A percentile compares a stretch with the other conserved stretches of the same genome.
Evolutionary conservation across 2,888 invertebrate genomes (phyloP).

Genomic region (Arge pagana): DNA sequence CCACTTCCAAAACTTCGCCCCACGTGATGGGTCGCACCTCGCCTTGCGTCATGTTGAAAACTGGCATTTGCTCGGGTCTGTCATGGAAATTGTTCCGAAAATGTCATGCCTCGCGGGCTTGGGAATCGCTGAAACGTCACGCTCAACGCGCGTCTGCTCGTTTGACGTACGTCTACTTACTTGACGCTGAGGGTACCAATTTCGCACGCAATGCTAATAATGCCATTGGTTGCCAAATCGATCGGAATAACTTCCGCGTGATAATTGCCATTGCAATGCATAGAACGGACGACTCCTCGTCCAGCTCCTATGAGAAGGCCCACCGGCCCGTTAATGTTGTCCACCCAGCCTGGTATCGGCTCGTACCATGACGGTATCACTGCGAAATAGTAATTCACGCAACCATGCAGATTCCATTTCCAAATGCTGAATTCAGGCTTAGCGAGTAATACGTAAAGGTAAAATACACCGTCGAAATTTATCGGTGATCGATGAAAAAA

Average conservation of each 20-base stretch:
- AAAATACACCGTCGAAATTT: too few relatives aligned
- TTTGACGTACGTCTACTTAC: slow-evolving; percentile 56
- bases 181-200: slow-evolving; percentile 62
- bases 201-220: slow-evolving; percentile 75
- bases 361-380: slow-evolving; percentile 81
- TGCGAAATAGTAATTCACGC: slow-evolving; percentile 58
- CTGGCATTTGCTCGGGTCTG: slow-evolving; percentile 73
- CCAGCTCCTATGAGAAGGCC: slow-evolving; percentile 83
- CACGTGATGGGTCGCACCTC: slow-evolving; percentile 82
- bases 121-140: too few relatives aligned
- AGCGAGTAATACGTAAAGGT: too few relatives aligned
- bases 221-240: slow-evolving; percentile 81
- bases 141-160: too few relatives aligned
- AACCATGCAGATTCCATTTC: too few relatives aligned
- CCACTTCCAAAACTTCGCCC: slow-evolving; percentile 80
- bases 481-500: too few relatives aligned
- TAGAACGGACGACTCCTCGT: slow-evolving; percentile 87
- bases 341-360: slow-evolving; percentile 90
- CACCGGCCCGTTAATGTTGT: slow-evolving; percentile 89
- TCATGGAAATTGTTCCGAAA: neutral
- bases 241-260: slow-evolving; percentile 81
- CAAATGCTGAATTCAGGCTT: too few relatives aligned
- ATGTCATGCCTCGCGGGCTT: too few relatives aligned
- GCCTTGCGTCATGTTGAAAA: slow-evolving; percentile 90
- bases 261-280: slow-evolving; percentile 77